Conservation (phyloP, 2,797 vertebrate species). For the Neosilurus mollespiculum region DNA sequence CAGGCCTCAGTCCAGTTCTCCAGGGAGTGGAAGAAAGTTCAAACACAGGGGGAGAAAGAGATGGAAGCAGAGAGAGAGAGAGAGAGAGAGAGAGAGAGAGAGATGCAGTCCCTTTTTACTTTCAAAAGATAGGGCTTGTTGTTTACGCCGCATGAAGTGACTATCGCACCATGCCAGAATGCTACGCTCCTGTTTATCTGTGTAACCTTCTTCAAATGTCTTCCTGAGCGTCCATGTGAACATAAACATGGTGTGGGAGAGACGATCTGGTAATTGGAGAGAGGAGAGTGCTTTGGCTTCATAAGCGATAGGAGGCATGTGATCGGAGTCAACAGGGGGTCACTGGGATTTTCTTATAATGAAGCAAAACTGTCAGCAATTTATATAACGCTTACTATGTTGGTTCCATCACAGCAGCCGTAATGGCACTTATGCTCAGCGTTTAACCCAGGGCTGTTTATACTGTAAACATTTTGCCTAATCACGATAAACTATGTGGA, state of each 20-base stretch:
- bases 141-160: constrained; percentile 58
- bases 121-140: constrained; percentile 51
- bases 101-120: constrained; percentile 39
- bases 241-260: constrained; percentile 57
- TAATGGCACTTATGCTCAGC: too few species aligned
- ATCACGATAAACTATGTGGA: neutral
- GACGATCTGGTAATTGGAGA: constrained; percentile 52
- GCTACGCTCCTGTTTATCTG: constrained; percentile 57
- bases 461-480: neutral
- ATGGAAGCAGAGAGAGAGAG: neutral
- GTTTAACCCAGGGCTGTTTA: neutral
- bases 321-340: constrained; percentile 35
- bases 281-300: constrained; percentile 44
- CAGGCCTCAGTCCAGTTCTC: constrained; percentile 48
- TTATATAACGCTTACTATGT: neutral
- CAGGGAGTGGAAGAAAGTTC: constrained; percentile 58
- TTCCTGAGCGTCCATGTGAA: constrained; percentile 58
- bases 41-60: constrained; percentile 27
- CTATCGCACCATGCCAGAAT: constrained; percentile 53
- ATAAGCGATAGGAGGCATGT: constrained; percentile 48
- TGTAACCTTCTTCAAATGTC: constrained; percentile 57
- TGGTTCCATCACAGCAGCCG: neutral
- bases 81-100: constrained; percentile 32
- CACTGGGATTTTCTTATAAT: constrained; percentile 4
- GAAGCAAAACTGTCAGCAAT: neutral